Evolutionary conservation across 2,113 vertebrate species (phyloP).

Genomic region (Australoheros scitulus): DNA sequence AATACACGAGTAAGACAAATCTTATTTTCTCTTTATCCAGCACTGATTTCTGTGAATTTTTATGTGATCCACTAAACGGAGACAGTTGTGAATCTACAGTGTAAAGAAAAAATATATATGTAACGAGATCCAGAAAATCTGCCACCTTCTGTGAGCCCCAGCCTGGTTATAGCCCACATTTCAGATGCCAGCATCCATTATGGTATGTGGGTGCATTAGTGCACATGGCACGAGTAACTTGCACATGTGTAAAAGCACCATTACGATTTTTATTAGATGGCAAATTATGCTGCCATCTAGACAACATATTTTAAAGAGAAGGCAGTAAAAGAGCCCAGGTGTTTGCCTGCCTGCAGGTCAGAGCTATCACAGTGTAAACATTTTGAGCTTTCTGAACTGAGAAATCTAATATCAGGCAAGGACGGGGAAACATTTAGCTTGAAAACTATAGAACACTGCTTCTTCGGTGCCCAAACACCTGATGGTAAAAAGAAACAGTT

Average conservation of each 20-base stretch:
- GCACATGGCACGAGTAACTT: background rate
- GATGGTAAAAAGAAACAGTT: background rate
- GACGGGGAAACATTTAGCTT: background rate
- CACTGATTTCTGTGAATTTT: conserved; percentile 34
- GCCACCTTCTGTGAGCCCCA: background rate
- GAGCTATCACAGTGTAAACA: background rate
- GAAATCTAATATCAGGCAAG: background rate
- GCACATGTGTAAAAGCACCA: background rate
- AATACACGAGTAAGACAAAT: background rate
- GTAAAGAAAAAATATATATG: background rate
- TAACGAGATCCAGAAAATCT: background rate
- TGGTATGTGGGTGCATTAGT: background rate
- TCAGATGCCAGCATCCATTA: background rate
- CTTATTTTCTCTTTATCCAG: background rate
- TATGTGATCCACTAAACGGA: conserved; percentile 6
- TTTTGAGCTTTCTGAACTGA: background rate
- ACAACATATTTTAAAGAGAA: background rate
- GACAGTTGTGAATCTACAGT: background rate
- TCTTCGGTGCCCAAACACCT: background rate
- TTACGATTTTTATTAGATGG: background rate
- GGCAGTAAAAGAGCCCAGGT: background rate
- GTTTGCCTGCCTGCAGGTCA: background rate
- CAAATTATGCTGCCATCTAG: background rate
- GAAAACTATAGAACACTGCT: background rate
- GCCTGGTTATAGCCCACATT: background rate